phyloP scores from a whole-genome alignment of 2,797 vertebrate species.

The Eulemur coronatus region DNA sequence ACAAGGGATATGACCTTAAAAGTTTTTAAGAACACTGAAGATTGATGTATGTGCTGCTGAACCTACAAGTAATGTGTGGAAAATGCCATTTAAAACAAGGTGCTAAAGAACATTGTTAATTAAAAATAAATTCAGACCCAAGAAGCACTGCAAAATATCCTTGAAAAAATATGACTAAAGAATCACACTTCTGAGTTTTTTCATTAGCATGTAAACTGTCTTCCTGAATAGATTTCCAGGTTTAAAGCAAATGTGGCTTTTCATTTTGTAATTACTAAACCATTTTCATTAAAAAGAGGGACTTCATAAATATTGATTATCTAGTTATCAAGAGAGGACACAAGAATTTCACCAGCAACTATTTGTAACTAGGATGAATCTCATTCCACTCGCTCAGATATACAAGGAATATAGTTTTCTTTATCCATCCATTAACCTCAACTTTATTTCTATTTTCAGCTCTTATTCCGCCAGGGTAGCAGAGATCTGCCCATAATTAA shows the following conservation, averaged over 20 bases:
- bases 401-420: not conserved
- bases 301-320: not conserved
- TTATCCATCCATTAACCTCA: not conserved
- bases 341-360: not conserved
- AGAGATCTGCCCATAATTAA: not conserved
- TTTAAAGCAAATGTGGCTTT: conserved; percentile 2
- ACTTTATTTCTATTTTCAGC: not conserved
- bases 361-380: not conserved
- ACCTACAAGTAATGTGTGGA: not conserved
- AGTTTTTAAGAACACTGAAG: not conserved
- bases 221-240: conserved; percentile 27
- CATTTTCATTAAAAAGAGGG: not conserved
- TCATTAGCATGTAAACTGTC: not conserved
- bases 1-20: not conserved
- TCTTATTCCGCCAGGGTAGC: not conserved
- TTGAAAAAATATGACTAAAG: conserved; percentile 28
- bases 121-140: not conserved
- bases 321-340: not conserved
- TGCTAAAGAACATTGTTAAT: not conserved
- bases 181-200: not conserved
- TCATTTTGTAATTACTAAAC: not conserved
- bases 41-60: not conserved
- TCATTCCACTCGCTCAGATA: not conserved
- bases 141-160: not conserved
- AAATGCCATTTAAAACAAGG: not conserved